These are phyloP conservation scores for Cotesia typhae DNA, from an alignment of 1,140 invertebrate species.

Conservation along the genomic window DNA sequence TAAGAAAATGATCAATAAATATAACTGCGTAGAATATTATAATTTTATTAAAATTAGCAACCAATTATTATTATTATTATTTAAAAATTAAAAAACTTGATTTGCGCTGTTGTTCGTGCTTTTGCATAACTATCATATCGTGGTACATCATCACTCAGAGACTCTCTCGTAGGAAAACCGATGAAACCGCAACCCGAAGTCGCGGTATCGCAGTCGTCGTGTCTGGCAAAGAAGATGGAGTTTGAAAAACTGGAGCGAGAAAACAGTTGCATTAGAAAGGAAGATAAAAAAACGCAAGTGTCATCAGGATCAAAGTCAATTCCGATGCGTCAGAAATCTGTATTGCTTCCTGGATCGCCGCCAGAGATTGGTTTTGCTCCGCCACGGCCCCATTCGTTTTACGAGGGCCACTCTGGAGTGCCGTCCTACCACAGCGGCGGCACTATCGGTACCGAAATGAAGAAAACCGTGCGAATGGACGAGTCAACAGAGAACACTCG, in stretches of 20 bases:
- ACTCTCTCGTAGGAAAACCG: constrained; percentile 54
- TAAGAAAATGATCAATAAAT: constrained; percentile 8
- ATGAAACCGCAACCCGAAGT: constrained; percentile 65
- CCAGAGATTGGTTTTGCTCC: constrained; percentile 70
- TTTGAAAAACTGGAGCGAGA: constrained; percentile 48
- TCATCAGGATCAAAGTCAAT: constrained; percentile 60
- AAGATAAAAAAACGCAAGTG: constrained; percentile 44
- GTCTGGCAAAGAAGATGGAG: constrained; percentile 43
- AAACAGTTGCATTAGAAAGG: constrained; percentile 30
- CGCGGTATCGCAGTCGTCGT: constrained; percentile 43
- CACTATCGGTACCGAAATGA: constrained; percentile 70
- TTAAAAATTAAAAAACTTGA: not conserved
- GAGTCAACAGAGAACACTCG: constrained; percentile 73
- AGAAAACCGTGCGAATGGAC: constrained; percentile 74
- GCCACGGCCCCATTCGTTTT: constrained; percentile 64
- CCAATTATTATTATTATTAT: constrained; percentile 8
- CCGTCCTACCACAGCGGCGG: constrained; percentile 66
- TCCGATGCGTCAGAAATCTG: constrained; percentile 57
- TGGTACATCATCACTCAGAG: constrained; percentile 42
- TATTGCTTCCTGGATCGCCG: constrained; percentile 69
- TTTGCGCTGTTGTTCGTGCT: not conserved
- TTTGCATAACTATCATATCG: constrained; percentile 21
- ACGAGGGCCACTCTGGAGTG: constrained; percentile 66
- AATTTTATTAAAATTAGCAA: not conserved
- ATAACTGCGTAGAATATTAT: not conserved